These are phyloP conservation scores for Pteropus alecto DNA, from an alignment of 2,113 vertebrate genomes.

Conservation along the genomic window DNA sequence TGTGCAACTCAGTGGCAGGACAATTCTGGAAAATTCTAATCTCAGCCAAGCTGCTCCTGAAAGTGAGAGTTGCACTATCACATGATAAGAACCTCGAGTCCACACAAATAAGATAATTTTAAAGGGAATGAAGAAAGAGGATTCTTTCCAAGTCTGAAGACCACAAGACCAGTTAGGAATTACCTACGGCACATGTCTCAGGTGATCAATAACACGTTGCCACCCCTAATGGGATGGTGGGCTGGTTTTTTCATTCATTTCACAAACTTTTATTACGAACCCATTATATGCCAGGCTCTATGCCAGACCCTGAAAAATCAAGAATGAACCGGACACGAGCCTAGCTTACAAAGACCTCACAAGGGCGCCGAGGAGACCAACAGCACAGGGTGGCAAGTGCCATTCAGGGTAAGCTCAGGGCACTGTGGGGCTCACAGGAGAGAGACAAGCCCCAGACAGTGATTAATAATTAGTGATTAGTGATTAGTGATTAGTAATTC, in stretches of 20 bases:
- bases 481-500: background rate
- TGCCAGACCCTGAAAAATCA: background rate
- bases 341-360: background rate
- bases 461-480: too few species aligned
- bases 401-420: too few species aligned
- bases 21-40: background rate
- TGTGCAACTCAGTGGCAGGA: background rate
- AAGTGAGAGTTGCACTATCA: too few species aligned
- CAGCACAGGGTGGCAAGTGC: accelerated
- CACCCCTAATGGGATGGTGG: background rate
- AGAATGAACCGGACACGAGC: background rate
- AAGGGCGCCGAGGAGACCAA: background rate
- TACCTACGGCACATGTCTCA: background rate
- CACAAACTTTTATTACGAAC: background rate
- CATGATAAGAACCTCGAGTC: background rate
- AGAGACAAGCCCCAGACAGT: background rate
- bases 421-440: background rate
- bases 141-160: background rate
- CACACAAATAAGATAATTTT: background rate
- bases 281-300: background rate
- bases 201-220: background rate
- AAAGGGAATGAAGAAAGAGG: background rate
- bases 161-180: background rate
- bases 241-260: background rate
- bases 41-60: background rate